These are phyloP conservation scores for Ethmia dodecea DNA, from an alignment of 2,888 invertebrate genomes.

Conservation along the genomic window DNA sequence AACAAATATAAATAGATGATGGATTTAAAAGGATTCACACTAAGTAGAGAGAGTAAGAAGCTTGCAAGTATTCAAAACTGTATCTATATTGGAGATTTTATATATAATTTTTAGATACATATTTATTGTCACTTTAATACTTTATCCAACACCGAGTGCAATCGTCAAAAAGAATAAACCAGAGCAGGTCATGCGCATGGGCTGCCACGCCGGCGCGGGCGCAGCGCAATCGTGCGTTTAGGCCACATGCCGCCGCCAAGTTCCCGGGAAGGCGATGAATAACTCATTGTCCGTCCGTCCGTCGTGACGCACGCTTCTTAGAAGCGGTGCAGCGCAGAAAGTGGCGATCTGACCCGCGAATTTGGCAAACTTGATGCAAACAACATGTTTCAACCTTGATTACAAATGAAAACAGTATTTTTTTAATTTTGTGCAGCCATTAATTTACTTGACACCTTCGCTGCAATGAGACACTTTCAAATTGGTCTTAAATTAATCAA, in stretches of 20 bases:
- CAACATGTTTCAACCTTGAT: conserved; percentile 13
- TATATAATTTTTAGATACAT: too few relatives aligned
- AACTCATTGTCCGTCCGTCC: conserved; percentile 74
- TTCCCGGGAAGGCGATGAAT: conserved; percentile 74
- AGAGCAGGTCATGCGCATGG: conserved; percentile 55
- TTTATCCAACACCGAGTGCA: not conserved
- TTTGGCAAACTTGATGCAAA: conserved; percentile 28
- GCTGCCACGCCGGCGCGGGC: conserved; percentile 34
- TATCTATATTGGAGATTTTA: too few relatives aligned
- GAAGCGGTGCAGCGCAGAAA: conserved; percentile 58
- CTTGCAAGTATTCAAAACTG: too few relatives aligned
- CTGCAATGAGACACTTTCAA: conserved; percentile 3
- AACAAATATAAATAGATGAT: too few relatives aligned
- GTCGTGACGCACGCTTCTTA: conserved; percentile 70
- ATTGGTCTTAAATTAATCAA: conserved; percentile 6
- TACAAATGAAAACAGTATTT: too few relatives aligned
- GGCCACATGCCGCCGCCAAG: conserved; percentile 63
- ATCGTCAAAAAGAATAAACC: conserved; percentile 29
- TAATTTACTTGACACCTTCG: not conserved
- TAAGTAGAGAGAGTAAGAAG: too few relatives aligned
- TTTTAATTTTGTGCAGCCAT: too few relatives aligned
- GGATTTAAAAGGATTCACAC: too few relatives aligned
- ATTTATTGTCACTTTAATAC: not conserved
- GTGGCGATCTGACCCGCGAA: conserved; percentile 64
- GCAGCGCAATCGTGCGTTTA: conserved; percentile 68